phyloP scores from a whole-genome alignment of 2,888 invertebrate genomes.

The Caenorhabditis sp. region DNA sequence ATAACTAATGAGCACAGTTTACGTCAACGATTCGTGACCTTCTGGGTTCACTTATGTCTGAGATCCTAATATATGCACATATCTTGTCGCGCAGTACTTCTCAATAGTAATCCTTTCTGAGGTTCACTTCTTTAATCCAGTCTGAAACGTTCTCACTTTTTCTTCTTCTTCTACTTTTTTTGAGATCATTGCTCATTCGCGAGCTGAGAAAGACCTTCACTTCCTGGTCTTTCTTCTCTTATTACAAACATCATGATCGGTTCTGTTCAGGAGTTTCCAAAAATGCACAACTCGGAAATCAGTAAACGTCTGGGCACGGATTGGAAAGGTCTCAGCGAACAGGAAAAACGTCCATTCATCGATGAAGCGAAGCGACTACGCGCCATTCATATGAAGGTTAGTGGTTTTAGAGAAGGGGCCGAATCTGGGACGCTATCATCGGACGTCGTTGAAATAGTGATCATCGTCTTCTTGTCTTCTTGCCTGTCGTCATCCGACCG shows the following conservation, averaged over 20 bases:
- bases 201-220: not conserved
- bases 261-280: slow-evolving; percentile 65
- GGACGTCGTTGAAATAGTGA: not conserved
- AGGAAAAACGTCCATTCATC: slow-evolving; percentile 97
- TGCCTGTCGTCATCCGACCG: too few species aligned
- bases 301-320: slow-evolving; percentile 89
- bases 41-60: slow-evolving; percentile 55
- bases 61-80: slow-evolving; percentile 51
- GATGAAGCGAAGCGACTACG: slow-evolving; percentile 97
- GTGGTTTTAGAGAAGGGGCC: not conserved
- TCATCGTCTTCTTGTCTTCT: too few species aligned
- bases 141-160: too few species aligned
- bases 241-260: not conserved
- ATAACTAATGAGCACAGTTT: slow-evolving; percentile 49
- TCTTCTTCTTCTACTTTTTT: too few species aligned
- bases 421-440: slow-evolving; percentile 29
- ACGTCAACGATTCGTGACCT: slow-evolving; percentile 55
- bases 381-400: slow-evolving; percentile 96
- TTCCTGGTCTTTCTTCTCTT: too few species aligned
- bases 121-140: too few species aligned
- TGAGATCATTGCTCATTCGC: not conserved
- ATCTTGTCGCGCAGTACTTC: slow-evolving; percentile 17
- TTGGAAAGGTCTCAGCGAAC: slow-evolving; percentile 95
- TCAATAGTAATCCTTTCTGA: slow-evolving; percentile 23
- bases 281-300: slow-evolving; percentile 71